Evolutionary conservation across 2,113 vertebrate species (phyloP).

Genomic region (Cynopterus brachyotis): DNA sequence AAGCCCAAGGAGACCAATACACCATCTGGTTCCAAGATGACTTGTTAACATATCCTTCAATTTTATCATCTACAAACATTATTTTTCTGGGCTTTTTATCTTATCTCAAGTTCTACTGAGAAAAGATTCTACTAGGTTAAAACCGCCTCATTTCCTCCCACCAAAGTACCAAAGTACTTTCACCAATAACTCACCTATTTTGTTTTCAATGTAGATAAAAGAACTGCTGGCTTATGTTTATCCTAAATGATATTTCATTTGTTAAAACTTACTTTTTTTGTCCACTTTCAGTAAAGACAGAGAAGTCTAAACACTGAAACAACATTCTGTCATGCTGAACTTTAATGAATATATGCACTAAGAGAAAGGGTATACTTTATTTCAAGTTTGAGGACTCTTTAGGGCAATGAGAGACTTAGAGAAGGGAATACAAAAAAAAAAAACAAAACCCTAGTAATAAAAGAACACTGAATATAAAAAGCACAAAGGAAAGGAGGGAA

Average conservation of each 20-base stretch:
- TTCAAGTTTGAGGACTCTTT: background rate
- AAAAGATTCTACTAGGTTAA: background rate
- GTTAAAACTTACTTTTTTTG: background rate
- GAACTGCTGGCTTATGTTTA: background rate
- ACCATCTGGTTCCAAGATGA: background rate
- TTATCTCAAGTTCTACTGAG: background rate
- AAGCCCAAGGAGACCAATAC: background rate
- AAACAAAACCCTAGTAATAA: background rate
- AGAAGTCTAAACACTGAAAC: background rate
- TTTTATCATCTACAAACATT: background rate
- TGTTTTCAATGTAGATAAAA: background rate
- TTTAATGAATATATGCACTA: background rate
- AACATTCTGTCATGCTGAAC: background rate
- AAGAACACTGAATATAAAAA: background rate
- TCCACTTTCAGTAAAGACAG: background rate
- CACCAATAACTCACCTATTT: background rate
- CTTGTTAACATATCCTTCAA: background rate
- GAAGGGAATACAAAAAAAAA: background rate
- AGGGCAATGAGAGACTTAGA: background rate
- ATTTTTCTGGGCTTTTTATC: background rate
- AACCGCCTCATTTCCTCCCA: background rate
- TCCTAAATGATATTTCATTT: background rate
- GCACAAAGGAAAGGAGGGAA: background rate
- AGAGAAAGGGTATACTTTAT: background rate
- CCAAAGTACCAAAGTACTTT: background rate